These are phyloP conservation scores for Imbricaverruca yamaguchii DNA, from an alignment of 2,888 invertebrate genomes.

Conservation along the genomic window DNA sequence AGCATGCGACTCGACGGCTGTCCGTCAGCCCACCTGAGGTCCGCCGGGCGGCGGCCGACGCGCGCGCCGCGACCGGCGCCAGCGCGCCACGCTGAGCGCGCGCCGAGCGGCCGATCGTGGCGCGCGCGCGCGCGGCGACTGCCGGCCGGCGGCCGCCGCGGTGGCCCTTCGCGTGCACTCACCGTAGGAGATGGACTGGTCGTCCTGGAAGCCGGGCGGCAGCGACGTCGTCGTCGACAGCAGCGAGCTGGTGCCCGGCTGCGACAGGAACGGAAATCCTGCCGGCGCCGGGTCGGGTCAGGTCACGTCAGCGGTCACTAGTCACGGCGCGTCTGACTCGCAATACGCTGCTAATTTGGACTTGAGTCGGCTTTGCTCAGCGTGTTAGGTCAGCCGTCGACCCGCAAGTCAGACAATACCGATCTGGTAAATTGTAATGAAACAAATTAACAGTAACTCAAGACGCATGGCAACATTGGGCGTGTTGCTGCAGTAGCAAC, in stretches of 20 bases:
- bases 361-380: too few relatives aligned
- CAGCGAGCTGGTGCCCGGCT: conserved; percentile 12
- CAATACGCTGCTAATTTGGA: too few relatives aligned
- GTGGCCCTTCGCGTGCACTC: background rate
- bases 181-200: background rate
- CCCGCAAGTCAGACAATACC: too few relatives aligned
- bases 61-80: background rate
- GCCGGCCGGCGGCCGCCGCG: background rate
- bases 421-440: too few relatives aligned
- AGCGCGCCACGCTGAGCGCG: too few relatives aligned
- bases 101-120: background rate
- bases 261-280: conserved; percentile 19
- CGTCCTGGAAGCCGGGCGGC: background rate
- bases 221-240: background rate
- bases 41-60: background rate
- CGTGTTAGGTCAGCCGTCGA: too few relatives aligned
- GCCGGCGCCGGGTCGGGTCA: background rate
- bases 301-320: background rate
- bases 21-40: too few relatives aligned
- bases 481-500: too few relatives aligned
- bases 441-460: too few relatives aligned
- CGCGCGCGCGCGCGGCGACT: background rate
- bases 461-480: too few relatives aligned
- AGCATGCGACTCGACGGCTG: too few relatives aligned
- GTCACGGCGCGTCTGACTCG: background rate